phyloP scores from a whole-genome alignment of 2,113 vertebrate species.

The Anguilla rostrata region DNA sequence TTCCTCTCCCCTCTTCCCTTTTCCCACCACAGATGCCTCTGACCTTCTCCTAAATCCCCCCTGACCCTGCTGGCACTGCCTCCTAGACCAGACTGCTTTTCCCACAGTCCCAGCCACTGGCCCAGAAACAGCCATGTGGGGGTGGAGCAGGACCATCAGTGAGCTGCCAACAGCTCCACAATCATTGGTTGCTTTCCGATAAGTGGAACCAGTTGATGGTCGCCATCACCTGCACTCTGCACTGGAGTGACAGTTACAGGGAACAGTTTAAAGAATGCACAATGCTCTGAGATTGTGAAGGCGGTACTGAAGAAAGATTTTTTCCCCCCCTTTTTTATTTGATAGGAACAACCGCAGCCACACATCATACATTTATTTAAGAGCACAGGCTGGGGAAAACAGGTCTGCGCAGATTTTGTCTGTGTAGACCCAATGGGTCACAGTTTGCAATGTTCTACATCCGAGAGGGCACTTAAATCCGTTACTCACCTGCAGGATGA shows the following conservation, averaged over 20 bases:
- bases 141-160: neutral
- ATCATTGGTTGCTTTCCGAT: neutral
- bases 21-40: neutral
- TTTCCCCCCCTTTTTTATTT: too few species aligned
- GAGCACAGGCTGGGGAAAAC: neutral
- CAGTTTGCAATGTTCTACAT: neutral
- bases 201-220: neutral
- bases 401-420: neutral
- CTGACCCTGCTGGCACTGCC: slow-evolving; percentile 6
- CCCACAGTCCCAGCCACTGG: slow-evolving; percentile 21
- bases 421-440: neutral
- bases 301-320: neutral
- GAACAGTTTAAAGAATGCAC: neutral
- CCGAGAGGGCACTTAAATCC: neutral
- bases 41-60: slow-evolving; percentile 1
- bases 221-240: neutral
- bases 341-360: too few species aligned
- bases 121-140: slow-evolving; percentile 15
- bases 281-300: neutral
- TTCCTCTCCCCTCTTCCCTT: slow-evolving; percentile 3
- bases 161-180: neutral
- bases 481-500: slow-evolving; percentile 79
- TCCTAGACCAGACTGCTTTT: neutral
- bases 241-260: neutral
- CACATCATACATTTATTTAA: neutral